Base-by-base conservation (phyloP, 1,140 invertebrate genomes). In the Cherax destructor region DNA sequence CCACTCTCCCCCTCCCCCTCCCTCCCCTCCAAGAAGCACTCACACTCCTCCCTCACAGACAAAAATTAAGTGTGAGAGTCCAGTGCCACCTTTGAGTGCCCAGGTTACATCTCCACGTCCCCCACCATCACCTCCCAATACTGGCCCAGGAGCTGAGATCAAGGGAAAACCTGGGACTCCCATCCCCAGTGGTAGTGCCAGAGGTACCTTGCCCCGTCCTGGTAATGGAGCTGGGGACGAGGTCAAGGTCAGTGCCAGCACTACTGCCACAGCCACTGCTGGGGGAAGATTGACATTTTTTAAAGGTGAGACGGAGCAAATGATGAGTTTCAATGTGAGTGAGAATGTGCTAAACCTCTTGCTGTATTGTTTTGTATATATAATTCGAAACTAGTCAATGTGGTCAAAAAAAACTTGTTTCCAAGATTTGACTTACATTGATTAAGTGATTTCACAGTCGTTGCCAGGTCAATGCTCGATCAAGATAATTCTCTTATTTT, bases 281-380 rank as follows among this genome's bases (percentile, higher is more conserved):
- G 88, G 95, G n/a, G 95, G 95, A 88, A 94, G 95, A 78, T 94
- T 96, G 9, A 96, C 96, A 92, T 96, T 96, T 94, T 96, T 95
- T 92, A 96, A 96, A 94, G 97, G 94, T 94, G 59, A 86, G 72
- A 74, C 24, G 30, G 30, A 41, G 30, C 2, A 41, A 41, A 0
- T 41, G 30, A 41, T 41, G 30, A 41, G 30, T 41, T 41, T 41
- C 30, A 41, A 41, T 2, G 30, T 41, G 30, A 41, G 30, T 41
- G 30, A 41, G 30, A 41, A 41, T 41, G 30, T 41, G 2, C 30
- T 41, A 41, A 41, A 41, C 30, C 30, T n/a, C n/a, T n/a, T n/a
- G n/a, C n/a, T 41, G 30, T 41, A 41, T 41, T 41, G 0, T 41
- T 41, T 41, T 41, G 30, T 41, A 41, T 41, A 2, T 41, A 41